Percentiles rank a stretch among this genome's conserved stretches.
These are phyloP conservation scores for Melipona bicolor DNA, from an alignment of 2,888 invertebrate genomes.

Conservation along the genomic window DNA sequence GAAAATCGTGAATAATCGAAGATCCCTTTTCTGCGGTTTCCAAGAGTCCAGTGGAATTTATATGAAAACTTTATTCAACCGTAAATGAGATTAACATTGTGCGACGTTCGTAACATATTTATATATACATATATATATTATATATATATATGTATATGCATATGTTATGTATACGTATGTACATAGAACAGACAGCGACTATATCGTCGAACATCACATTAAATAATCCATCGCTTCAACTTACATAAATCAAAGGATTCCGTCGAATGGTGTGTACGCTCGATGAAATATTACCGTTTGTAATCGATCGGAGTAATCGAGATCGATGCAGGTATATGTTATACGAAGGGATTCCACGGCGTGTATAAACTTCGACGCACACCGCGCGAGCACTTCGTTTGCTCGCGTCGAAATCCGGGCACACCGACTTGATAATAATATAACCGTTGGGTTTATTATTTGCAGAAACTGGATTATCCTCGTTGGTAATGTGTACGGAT, in stretches of 20 bases:
- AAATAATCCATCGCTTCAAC: slow-evolving; percentile 54
- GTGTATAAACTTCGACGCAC: background rate
- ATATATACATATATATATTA: slow-evolving; percentile 30
- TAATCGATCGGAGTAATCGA: slow-evolving; percentile 18
- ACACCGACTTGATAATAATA: background rate
- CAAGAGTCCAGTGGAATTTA: slow-evolving; percentile 38
- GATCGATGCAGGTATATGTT: background rate
- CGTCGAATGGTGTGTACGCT: slow-evolving; percentile 3
- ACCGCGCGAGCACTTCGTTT: background rate
- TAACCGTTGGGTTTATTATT: slow-evolving; percentile 46
- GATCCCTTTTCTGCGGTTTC: background rate
- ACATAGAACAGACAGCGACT: slow-evolving; percentile 58
- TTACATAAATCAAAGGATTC: slow-evolving; percentile 26
- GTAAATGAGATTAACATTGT: slow-evolving; percentile 64
- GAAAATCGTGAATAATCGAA: slow-evolving; percentile 23
- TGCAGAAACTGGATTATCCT: slow-evolving; percentile 57
- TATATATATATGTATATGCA: slow-evolving; percentile 18
- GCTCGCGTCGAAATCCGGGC: slow-evolving; percentile 12
- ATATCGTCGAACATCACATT: slow-evolving; percentile 57
- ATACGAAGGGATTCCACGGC: slow-evolving; percentile 11
- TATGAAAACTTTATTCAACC: slow-evolving; percentile 66
- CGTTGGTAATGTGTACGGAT: slow-evolving; percentile 51
- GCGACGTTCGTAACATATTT: slow-evolving; percentile 56
- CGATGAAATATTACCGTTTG: slow-evolving; percentile 44
- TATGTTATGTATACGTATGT: slow-evolving; percentile 38